Conservation (phyloP, 2,113 vertebrate genomes). For the Poeciliopsis turrubarensis region DNA sequence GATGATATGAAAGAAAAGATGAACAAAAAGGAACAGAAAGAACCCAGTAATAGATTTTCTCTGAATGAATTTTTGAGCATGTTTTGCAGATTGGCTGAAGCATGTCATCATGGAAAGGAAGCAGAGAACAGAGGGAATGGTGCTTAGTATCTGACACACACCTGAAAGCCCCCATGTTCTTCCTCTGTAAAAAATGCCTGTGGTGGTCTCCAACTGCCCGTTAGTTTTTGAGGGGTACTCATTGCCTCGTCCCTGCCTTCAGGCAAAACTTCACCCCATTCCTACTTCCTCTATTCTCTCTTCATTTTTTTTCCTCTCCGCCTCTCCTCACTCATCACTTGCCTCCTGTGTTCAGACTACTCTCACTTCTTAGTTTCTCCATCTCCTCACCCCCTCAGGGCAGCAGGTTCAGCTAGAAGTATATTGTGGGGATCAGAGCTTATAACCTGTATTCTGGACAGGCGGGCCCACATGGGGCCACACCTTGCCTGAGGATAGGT, state of each 20-base stretch:
- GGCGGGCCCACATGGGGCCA: constrained; percentile 75
- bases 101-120: constrained; percentile 56
- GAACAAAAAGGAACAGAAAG: constrained; percentile 6
- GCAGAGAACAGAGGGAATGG: constrained; percentile 60
- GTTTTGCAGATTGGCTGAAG: constrained; percentile 51
- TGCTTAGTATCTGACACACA: constrained; percentile 74
- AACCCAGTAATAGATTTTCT: constrained; percentile 40
- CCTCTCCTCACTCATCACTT: constrained; percentile 58
- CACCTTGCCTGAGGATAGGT: constrained; percentile 84
- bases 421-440: constrained; percentile 79
- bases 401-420: constrained; percentile 76
- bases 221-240: constrained; percentile 77
- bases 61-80: constrained; percentile 29
- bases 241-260: constrained; percentile 79
- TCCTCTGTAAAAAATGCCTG: constrained; percentile 68
- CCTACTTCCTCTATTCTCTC: constrained; percentile 30
- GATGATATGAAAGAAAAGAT: constrained; percentile 6
- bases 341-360: constrained; percentile 60
- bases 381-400: constrained; percentile 70
- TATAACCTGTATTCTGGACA: constrained; percentile 82
- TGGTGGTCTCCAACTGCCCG: constrained; percentile 80
- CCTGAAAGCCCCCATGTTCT: constrained; percentile 72
- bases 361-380: constrained; percentile 57
- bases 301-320: constrained; percentile 27
- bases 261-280: constrained; percentile 73